A percentile compares a stretch with the other conserved stretches of the same genome.
Conservation (phyloP, 2,888 invertebrate genomes). For the Salticus scenicus region DNA sequence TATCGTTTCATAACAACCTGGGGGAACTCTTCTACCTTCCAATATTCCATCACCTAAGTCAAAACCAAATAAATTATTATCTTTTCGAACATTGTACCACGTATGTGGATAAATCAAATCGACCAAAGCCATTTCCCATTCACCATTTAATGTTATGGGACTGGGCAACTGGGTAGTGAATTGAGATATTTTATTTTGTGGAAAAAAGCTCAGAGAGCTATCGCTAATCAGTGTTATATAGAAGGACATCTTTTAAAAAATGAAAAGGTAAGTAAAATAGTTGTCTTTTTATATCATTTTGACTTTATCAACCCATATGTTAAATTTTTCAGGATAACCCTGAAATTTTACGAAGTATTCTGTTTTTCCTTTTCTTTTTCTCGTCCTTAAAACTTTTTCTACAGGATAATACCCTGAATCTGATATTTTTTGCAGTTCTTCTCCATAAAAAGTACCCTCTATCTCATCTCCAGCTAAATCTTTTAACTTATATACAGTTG, state of each 20-base stretch:
- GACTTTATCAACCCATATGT: slow-evolving; percentile 10
- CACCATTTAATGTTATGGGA: too few species aligned
- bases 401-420: neutral
- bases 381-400: slow-evolving; percentile 15
- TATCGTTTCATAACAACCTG: neutral
- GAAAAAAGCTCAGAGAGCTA: slow-evolving; percentile 72
- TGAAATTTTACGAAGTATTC: slow-evolving; percentile 26
- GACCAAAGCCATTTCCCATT: slow-evolving; percentile 72
- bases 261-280: neutral
- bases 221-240: slow-evolving; percentile 72
- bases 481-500: slow-evolving; percentile 41
- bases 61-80: neutral
- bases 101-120: slow-evolving; percentile 71
- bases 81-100: slow-evolving; percentile 31
- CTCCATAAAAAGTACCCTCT: neutral
- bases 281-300: slow-evolving; percentile 26
- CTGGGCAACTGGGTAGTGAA: slow-evolving; percentile 72
- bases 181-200: slow-evolving; percentile 72
- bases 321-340: slow-evolving; percentile 19
- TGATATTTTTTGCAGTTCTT: slow-evolving; percentile 28
- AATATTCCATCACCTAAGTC: neutral
- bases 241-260: slow-evolving; percentile 32
- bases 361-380: neutral
- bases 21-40: too few species aligned
- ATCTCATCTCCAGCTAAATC: slow-evolving; percentile 20